Evolutionary conservation across 2,888 invertebrate genomes (phyloP), one percentile per base, ranked within the genome.

Genomic region (Julus scanicus): DNA sequence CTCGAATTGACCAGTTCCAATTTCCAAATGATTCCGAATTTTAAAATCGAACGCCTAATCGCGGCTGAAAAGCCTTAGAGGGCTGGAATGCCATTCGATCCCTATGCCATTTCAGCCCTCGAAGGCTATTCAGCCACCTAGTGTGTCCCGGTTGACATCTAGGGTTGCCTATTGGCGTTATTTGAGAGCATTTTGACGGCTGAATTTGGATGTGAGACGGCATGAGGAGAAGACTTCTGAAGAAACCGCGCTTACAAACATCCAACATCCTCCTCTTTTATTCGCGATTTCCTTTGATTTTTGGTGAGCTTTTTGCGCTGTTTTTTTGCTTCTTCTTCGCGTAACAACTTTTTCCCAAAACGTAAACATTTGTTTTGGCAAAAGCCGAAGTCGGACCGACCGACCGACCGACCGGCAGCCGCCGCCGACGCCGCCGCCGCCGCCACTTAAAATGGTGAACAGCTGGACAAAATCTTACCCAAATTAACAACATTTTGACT

Each of bases 341-440:
- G 17, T 57, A 57, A 57, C 57, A 57, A 57, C 17, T 57, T 17
- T 29, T 57, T n/a, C 57, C 57, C 15, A 57, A 53, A 57, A 57
- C 57, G 57, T 57, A 57, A 57, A 57, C 57, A 57, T 57, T 57
- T 57, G 57, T 57, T 57, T 57, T 57, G 57, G 57, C 57, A 57
- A n/a, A 57, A 57, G 57, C 57, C 57, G 57, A 17, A 17, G 57
- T 57, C 17, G 57, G 57, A 57, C 57, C 44, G 44, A 44, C 44
- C 44, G 44, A 44, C 44, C 44, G 44, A 44, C 44, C 57, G 57
- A 29, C 29, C 29, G 29, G 29, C 29, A 29, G 29, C 29, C 29
- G 29, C 29, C 29, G 29, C 29, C 29, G 29, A 29, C 29, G 29
- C 29, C 29, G 57, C 57, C 15, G 57, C 57, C 57, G 57, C 57